These are phyloP conservation scores for Heliconius erato DNA, from an alignment of 2,888 invertebrate species.

Conservation along the genomic window DNA sequence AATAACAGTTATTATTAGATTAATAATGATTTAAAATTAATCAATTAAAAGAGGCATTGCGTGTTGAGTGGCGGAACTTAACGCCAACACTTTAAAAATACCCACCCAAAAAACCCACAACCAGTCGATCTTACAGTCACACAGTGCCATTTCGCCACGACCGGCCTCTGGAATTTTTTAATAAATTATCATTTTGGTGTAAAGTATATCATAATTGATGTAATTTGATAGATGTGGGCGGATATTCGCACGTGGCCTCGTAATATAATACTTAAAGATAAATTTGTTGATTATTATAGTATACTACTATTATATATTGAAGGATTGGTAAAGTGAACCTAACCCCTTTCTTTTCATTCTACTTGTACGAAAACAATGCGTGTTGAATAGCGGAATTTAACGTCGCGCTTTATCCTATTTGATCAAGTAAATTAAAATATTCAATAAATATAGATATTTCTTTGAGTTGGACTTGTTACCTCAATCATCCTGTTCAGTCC, in stretches of 20 bases:
- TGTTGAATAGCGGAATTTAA: neutral
- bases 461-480: neutral
- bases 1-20: too few relatives aligned
- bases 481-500: neutral
- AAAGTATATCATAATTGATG: neutral
- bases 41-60: too few relatives aligned
- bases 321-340: neutral
- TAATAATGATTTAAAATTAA: too few relatives aligned
- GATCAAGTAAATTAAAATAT: neutral
- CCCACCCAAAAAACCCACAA: too few relatives aligned
- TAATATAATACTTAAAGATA: constrained; percentile 8
- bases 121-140: too few relatives aligned
- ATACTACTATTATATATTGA: neutral
- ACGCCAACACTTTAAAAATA: too few relatives aligned
- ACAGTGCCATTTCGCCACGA: too few relatives aligned
- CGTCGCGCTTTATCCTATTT: neutral
- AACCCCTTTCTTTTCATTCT: too few relatives aligned
- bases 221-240: constrained; percentile 14
- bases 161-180: neutral
- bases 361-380: neutral
- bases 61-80: too few relatives aligned
- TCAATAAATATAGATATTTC: neutral
- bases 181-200: neutral
- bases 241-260: constrained; percentile 6
- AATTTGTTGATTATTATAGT: neutral